Evolutionary conservation across 2,113 vertebrate species (phyloP).

Genomic region (Mugil cephalus): DNA sequence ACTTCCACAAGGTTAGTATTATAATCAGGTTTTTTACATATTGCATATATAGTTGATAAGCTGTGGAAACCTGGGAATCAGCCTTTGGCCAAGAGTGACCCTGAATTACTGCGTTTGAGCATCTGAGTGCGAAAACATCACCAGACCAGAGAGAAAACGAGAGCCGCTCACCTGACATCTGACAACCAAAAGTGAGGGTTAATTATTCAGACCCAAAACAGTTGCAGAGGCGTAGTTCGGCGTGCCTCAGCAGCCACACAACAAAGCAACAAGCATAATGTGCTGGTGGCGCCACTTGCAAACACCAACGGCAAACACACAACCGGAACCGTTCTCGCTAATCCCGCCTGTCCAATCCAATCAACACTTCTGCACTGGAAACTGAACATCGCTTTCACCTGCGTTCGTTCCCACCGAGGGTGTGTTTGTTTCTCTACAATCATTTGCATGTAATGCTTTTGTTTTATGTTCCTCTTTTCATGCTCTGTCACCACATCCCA

Average conservation of each 20-base stretch:
- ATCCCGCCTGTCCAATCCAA: conserved; percentile 31
- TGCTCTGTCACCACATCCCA: conserved; percentile 38
- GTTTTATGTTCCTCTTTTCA: conserved; percentile 49
- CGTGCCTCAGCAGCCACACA: background rate
- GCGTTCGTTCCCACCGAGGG: conserved; percentile 26
- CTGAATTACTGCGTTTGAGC: conserved; percentile 7
- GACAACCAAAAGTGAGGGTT: conserved; percentile 26
- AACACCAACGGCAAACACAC: background rate
- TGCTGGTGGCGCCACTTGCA: background rate
- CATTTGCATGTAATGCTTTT: conserved; percentile 39
- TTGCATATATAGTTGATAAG: background rate
- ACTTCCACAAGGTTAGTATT: conserved; percentile 14
- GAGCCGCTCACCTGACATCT: conserved; percentile 9
- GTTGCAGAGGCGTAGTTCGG: background rate
- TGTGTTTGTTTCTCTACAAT: conserved; percentile 31
- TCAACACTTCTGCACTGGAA: conserved; percentile 29
- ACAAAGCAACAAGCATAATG: background rate
- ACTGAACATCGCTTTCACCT: conserved; percentile 30
- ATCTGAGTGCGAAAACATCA: conserved; percentile 26
- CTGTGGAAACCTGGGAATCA: background rate
- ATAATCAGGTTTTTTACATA: background rate
- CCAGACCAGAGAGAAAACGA: conserved; percentile 21
- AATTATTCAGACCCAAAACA: conserved; percentile 31
- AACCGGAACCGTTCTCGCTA: conserved; percentile 18
- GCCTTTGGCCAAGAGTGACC: background rate